Base-by-base conservation (phyloP, 2,888 invertebrate species). In the Mimas tiliae region DNA sequence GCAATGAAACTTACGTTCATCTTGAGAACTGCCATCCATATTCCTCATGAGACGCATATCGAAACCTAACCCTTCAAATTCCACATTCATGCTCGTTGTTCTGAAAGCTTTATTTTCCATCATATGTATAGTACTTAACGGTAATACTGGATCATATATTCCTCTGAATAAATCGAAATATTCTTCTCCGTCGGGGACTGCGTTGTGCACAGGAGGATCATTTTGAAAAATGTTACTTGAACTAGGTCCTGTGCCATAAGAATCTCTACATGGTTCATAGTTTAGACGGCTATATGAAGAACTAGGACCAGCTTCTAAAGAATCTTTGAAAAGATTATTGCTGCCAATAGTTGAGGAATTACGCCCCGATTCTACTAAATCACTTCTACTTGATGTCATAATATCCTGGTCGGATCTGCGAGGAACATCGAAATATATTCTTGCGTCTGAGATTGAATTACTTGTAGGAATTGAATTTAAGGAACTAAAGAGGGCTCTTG, bases 71-170 rank as follows among this genome's bases (percentile, higher is more conserved):
- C 80, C 82, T 53, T 79, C 77, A 42, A 76, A 80, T 33, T 77
- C 76, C 0, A 77, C 65, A 19, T 76, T 72, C 85, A 84, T 86
- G 0, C 71, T 67, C 0, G 74, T 75, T 0, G 74, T 62, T 27
- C 74, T 66, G 1, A 80, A 72, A 0, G 82, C 80, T 51, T 91
- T 91, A 53, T 88, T 88, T 55, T 88, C 86, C 51, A 82, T 51
- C 19, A 75, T 72, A 63, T 68, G 65, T 42, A 79, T 70, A 9
- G 74, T 66, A 0, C 72, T 71, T 3, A 70, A 6, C 0, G 77
- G 71, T 58, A 72, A 8, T 0, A 38, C 16, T 0, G 70, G 73
- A 8, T 73, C 71, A 21, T 74, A 71, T 14, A 71, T 69, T 53
- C 9, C 80, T 69, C 78, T 77, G 71, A 91, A 90, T 11, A 91